phyloP scores from a whole-genome alignment of 2,797 vertebrate species.

The Danionella dracula region DNA sequence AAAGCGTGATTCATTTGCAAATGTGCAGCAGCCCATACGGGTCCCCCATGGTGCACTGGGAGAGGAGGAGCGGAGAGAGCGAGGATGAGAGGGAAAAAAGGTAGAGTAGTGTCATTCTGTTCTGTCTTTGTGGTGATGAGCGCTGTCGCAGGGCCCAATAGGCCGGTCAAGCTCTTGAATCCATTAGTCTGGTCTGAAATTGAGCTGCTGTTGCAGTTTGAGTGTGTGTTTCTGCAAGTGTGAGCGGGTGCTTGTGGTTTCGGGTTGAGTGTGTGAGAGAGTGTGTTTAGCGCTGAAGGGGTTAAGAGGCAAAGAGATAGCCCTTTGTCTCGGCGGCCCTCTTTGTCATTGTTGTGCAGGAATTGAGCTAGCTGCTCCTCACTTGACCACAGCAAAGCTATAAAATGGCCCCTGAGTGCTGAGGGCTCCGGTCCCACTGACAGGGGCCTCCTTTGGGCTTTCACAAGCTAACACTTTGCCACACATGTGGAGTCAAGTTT shows the following conservation, averaged over 20 bases:
- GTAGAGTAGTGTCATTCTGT: slow-evolving; percentile 21
- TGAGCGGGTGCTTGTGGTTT: background rate
- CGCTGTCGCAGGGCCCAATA: background rate
- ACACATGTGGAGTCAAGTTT: background rate
- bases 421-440: slow-evolving; percentile 62
- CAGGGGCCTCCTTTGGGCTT: slow-evolving; percentile 60
- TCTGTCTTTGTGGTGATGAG: slow-evolving; percentile 13
- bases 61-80: slow-evolving; percentile 47
- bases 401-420: slow-evolving; percentile 77
- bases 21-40: slow-evolving; percentile 65
- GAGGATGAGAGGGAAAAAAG: slow-evolving; percentile 28
- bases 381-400: slow-evolving; percentile 80
- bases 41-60: slow-evolving; percentile 55
- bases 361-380: slow-evolving; percentile 77
- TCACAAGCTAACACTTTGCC: slow-evolving; percentile 30
- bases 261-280: slow-evolving; percentile 29
- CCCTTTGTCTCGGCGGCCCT: slow-evolving; percentile 76
- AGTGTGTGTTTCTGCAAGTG: slow-evolving; percentile 16
- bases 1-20: slow-evolving; percentile 78
- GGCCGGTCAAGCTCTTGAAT: slow-evolving; percentile 29
- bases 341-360: slow-evolving; percentile 76
- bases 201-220: slow-evolving; percentile 30
- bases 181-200: slow-evolving; percentile 44
- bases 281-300: slow-evolving; percentile 57
- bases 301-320: slow-evolving; percentile 76